Evolutionary conservation across 2,113 vertebrate genomes (phyloP), one percentile per base, ranked within the genome.

Genomic region (Poecilia latipinna): DNA sequence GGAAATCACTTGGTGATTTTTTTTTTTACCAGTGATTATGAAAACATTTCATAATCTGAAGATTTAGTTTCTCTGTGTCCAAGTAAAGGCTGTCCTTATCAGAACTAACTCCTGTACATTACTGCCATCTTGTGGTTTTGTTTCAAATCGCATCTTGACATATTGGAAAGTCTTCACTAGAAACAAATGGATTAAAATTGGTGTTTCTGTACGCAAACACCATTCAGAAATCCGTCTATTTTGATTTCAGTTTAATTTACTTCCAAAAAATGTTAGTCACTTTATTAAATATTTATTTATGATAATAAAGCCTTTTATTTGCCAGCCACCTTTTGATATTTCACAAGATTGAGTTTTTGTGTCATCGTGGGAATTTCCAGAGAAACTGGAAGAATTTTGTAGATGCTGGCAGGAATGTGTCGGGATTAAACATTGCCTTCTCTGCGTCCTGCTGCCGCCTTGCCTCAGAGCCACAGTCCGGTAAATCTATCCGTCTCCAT

Each of bases 41-140:
- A 33, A 33, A 33, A 33, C 32, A 33, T 33, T 11, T 37, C 2
- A 37, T 37, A 37, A 48, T 19, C 44, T 17, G 10, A 57, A n/a
- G 22, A 8, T 19, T 57, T 19, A 32, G 66, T 79, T 78, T 26
- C 57, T 26, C 17, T 10, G 7, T 57, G 7, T 10, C 51, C 51
- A 57, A 57, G n/a, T 37, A 68, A 62, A 35, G 15, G 15, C 4
- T 3, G 42, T 32, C 7, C n/a, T 48, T 4, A 31, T 32, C 1
- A 24, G 26, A 64, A 42, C 3, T 44, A 83, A 44, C 63, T 64
- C 60, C 28, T 72, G 82, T 86, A 83, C 84, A 67, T 79, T 72
- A 75, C 37, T 80, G 85, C 89, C 91, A 88, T 88, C 94, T 93
- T 82, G 86, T 92, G 94, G 90, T 22, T 32, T 29, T 44, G 35